These are phyloP conservation scores for Pseudomyrmex flavicornis DNA, from an alignment of 1,140 invertebrate species.

Conservation along the genomic window DNA sequence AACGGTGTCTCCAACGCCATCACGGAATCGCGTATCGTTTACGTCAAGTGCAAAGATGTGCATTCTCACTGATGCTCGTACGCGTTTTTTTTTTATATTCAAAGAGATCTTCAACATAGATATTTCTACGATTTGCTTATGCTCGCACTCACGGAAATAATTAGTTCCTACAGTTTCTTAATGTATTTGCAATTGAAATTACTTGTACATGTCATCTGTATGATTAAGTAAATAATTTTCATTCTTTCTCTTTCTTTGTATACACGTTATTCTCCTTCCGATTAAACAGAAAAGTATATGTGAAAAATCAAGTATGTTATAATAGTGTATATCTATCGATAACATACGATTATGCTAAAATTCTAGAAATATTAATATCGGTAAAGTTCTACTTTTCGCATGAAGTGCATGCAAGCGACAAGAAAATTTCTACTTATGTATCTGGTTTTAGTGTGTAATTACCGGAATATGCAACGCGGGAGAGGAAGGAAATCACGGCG, in stretches of 20 bases:
- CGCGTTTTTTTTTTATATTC: slow-evolving; percentile 3
- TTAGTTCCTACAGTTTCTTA: background rate
- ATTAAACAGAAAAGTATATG: background rate
- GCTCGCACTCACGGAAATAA: background rate
- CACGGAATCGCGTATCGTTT: slow-evolving; percentile 80
- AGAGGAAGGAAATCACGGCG: slow-evolving; percentile 38
- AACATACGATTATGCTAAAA: background rate
- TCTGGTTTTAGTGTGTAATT: slow-evolving; percentile 35
- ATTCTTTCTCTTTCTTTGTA: background rate
- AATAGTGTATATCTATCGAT: background rate
- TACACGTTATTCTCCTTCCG: background rate
- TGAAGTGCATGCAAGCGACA: background rate
- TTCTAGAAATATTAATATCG: background rate
- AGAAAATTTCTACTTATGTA: slow-evolving; percentile 21
- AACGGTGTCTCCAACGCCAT: slow-evolving; percentile 71
- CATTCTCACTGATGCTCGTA: slow-evolving; percentile 75
- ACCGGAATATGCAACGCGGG: slow-evolving; percentile 29
- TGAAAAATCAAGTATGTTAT: slow-evolving; percentile 6
- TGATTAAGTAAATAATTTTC: background rate
- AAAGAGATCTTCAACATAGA: slow-evolving; percentile 33
- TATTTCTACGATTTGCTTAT: slow-evolving; percentile 1
- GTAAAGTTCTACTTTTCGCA: slow-evolving; percentile 10
- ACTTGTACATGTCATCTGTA: background rate
- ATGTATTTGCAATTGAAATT: background rate
- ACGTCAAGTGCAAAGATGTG: slow-evolving; percentile 81